phyloP scores from a whole-genome alignment of 2,888 invertebrate genomes.

The Xanthia togata region DNA sequence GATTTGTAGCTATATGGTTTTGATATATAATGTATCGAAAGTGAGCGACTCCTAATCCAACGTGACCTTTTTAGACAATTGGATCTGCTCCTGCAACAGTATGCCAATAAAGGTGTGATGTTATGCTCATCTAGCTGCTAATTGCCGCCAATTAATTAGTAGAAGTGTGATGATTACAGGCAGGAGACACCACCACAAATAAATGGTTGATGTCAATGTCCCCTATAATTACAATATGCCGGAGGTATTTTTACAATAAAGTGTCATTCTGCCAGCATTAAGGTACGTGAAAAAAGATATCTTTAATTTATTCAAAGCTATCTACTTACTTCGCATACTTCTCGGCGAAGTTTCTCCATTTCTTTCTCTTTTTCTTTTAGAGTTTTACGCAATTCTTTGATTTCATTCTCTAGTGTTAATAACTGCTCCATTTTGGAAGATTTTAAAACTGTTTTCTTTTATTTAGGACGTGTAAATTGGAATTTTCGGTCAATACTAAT shows the following conservation, averaged over 20 bases:
- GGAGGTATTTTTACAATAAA: no score
- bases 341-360: conserved; percentile 82
- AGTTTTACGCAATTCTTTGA: conserved; percentile 82
- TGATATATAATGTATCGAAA: no score
- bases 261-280: no score
- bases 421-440: conserved; percentile 75
- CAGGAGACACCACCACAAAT: fast-evolving
- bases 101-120: not conserved
- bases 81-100: no score
- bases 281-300: not conserved
- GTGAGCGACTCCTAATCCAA: no score
- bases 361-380: conserved; percentile 88
- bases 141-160: not conserved
- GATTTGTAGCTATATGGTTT: no score
- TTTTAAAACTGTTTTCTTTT: conserved; percentile 12
- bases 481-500: not conserved
- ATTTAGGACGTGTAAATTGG: conserved; percentile 1
- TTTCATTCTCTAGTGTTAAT: conserved; percentile 84
- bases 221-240: no score
- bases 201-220: not conserved
- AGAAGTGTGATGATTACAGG: not conserved
- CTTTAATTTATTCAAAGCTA: not conserved
- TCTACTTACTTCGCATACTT: conserved; percentile 77
- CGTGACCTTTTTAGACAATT: no score
- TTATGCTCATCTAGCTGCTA: not conserved